Percentiles rank a stretch among this genome's conserved stretches.
Conservation (phyloP, 1,140 invertebrate genomes). For the Eumeta japonica region DNA sequence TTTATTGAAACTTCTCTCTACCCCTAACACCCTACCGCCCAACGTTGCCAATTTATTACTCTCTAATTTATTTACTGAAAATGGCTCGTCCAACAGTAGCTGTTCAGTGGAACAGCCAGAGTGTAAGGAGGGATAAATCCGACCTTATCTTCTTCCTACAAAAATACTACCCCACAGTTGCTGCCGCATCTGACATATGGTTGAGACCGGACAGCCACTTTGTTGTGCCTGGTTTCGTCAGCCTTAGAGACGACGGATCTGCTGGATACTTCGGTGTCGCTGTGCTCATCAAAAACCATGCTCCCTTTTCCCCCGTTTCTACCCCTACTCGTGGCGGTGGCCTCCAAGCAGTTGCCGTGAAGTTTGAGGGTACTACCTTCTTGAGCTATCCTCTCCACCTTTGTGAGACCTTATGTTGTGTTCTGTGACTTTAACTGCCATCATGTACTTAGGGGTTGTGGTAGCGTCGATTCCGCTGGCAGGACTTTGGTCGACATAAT, state of each 20-base stretch:
- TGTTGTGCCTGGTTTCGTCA: background rate
- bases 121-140: background rate
- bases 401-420: no score
- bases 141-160: background rate
- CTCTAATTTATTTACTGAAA: no score
- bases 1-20: no score
- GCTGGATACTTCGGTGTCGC: background rate
- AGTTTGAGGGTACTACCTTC: constrained; percentile 1
- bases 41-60: no score
- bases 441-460: no score
- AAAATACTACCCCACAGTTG: background rate
- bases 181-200: background rate
- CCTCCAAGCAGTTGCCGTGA: background rate
- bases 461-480: no score
- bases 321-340: background rate
- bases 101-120: constrained; percentile 1
- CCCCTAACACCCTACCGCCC: no score
- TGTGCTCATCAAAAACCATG: background rate
- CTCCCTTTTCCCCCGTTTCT: background rate
- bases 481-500: no score
- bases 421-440: no score
- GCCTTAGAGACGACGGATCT: background rate
- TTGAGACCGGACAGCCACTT: background rate
- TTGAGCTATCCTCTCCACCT: no score
- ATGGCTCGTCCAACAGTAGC: no score